phyloP scores from a whole-genome alignment of 2,888 invertebrate species.

The Calameuta pallipes region DNA sequence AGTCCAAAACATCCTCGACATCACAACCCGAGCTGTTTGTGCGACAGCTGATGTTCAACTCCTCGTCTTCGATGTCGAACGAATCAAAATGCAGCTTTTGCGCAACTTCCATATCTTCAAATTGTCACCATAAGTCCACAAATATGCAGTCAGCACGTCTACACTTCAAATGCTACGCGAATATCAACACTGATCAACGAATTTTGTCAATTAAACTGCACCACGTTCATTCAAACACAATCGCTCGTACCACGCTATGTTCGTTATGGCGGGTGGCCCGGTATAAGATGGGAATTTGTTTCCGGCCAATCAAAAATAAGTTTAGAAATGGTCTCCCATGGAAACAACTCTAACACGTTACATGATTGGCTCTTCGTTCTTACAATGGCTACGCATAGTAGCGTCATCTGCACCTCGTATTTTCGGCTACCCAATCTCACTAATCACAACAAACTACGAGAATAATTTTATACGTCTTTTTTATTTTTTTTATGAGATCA shows the following conservation, averaged over 20 bases:
- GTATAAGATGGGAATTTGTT: constrained; percentile 35
- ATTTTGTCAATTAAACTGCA: constrained; percentile 22
- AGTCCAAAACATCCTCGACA: constrained; percentile 74
- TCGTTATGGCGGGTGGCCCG: constrained; percentile 56
- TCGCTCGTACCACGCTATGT: constrained; percentile 46
- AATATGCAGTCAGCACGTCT: constrained; percentile 12
- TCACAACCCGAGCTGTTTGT: constrained; percentile 71
- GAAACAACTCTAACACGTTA: constrained; percentile 21
- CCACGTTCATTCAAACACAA: constrained; percentile 50
- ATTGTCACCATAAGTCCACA: constrained; percentile 37
- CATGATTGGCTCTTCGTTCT: constrained; percentile 37
- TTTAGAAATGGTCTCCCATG: constrained; percentile 22
- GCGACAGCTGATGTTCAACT: constrained; percentile 69
- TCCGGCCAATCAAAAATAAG: constrained; percentile 34
- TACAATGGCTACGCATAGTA: constrained; percentile 30
- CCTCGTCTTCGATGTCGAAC: constrained; percentile 67
- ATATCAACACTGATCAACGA: constrained; percentile 28
- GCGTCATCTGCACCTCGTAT: constrained; percentile 35
- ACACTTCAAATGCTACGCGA: constrained; percentile 11
- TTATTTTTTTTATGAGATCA: background rate
- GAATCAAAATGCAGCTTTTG: constrained; percentile 61
- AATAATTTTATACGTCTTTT: background rate
- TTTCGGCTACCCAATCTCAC: constrained; percentile 5
- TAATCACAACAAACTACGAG: background rate
- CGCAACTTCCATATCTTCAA: constrained; percentile 55